Conservation (phyloP, 1,140 invertebrate genomes). For the Battus philenor region DNA sequence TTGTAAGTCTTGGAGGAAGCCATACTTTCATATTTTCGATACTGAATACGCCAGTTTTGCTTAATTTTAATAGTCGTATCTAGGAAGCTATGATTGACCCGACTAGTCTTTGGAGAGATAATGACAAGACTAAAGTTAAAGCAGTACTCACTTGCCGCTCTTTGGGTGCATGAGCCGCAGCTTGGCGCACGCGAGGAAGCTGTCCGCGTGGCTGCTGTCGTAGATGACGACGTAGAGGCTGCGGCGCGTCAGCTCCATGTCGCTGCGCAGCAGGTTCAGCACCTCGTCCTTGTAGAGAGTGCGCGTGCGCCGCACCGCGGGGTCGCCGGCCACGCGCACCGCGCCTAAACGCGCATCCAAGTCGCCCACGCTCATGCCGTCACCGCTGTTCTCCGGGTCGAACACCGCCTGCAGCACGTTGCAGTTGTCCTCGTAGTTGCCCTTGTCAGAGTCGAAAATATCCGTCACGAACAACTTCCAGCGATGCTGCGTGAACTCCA, state of each 20-base stretch:
- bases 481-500: slow-evolving; percentile 82
- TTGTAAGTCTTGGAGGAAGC: too few relatives aligned
- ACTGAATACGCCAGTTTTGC: too few relatives aligned
- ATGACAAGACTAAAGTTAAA: too few relatives aligned
- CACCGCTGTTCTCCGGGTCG: slow-evolving; percentile 85
- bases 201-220: slow-evolving; percentile 86
- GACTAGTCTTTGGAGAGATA: too few relatives aligned
- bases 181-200: slow-evolving; percentile 89
- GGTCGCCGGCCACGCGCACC: slow-evolving; percentile 81
- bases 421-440: slow-evolving; percentile 84
- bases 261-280: slow-evolving; percentile 80
- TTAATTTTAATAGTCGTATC: too few relatives aligned
- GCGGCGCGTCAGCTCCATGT: slow-evolving; percentile 83
- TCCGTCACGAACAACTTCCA: slow-evolving; percentile 95
- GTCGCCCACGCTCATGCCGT: slow-evolving; percentile 86
- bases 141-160: slow-evolving; percentile 81
- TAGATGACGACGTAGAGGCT: slow-evolving; percentile 90
- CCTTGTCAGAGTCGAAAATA: slow-evolving; percentile 87
- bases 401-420: slow-evolving; percentile 90
- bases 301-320: slow-evolving; percentile 73
- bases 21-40: too few relatives aligned
- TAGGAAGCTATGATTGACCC: too few relatives aligned
- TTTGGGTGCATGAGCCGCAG: slow-evolving; percentile 81
- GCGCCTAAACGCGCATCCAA: slow-evolving; percentile 86
- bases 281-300: slow-evolving; percentile 80